Base-by-base conservation (phyloP, 2,888 invertebrate genomes). In the Acheta domesticus region DNA sequence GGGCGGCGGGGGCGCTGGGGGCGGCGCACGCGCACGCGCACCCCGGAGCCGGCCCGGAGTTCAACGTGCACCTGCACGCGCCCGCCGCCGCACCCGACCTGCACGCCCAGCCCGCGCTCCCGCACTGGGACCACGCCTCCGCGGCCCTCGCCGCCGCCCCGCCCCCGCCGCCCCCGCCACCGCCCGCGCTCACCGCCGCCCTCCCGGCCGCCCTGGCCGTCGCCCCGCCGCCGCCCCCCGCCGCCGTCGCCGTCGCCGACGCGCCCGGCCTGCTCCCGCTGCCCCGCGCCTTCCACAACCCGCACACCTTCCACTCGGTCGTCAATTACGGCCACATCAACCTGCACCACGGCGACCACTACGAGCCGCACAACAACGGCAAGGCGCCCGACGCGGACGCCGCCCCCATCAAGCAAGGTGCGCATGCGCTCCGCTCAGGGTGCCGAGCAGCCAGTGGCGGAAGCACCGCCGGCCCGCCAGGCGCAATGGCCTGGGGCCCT, bases 271-370 rank as follows among this genome's bases (percentile, higher is more conserved):
- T 62, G 16, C 36, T 36, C 8, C 36, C 36, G 36, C 36, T 36
- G 36, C 36, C 36, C 8, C 36, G 36, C 36, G 73, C 76, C 3
- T 78, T 48, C 48, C 75, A 76, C 49, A 77, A 79, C 23, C 78
- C 76, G 36, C 79, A 79, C 76, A 76, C 78, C 12, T 79, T 81
- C 79, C 81, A 80, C 48, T 80, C 80, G 1, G 81, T 81, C 19
- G 81, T 81, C 76, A 81, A 81, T 74, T 81, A 81, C 73, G 81
- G 81, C 12, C 50, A 75, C 36, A 80, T 81, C 48, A 80, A 79
- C 49, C 49, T 81, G 14, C 81, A 81, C 76, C 81, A 81, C 74
- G 81, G 80, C 1, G 81, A 80, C 49, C 81, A 81, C 77, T 80
- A 76, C 49, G 81, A 81, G 74, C 81, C 80, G n/a, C 81, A 81